Conservation (phyloP, 2,113 vertebrate species). For the Stictonetta naevosa region DNA sequence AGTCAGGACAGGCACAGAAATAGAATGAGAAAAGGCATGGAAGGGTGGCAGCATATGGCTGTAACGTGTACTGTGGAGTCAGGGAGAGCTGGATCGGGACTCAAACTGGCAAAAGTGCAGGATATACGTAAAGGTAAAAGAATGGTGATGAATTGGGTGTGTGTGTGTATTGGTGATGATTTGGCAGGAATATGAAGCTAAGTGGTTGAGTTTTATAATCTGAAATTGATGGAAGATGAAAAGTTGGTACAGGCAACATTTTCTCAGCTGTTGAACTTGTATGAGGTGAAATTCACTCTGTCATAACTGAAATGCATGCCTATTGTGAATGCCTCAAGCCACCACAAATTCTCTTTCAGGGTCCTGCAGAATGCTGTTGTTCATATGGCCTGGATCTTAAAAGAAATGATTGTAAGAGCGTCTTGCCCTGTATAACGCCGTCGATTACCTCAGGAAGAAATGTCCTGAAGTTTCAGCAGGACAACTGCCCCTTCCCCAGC, state of each 20-base stretch:
- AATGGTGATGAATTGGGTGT: background rate
- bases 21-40: background rate
- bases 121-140: background rate
- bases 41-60: background rate
- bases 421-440: background rate
- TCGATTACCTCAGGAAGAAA: background rate
- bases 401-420: background rate
- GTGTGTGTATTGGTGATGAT: background rate
- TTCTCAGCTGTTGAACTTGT: background rate
- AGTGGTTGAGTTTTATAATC: background rate
- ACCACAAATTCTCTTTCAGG: constrained; percentile 4
- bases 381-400: background rate
- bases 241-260: background rate
- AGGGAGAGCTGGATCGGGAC: background rate
- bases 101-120: background rate
- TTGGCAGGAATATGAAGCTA: background rate
- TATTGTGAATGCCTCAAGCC: background rate
- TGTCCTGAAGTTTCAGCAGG: background rate
- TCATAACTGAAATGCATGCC: background rate
- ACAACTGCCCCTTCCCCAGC: background rate
- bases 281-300: background rate
- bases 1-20: background rate
- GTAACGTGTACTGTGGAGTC: background rate
- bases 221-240: background rate
- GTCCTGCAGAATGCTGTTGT: background rate